Conservation (phyloP, 2,113 vertebrate species). For the Mobula hypostoma region DNA sequence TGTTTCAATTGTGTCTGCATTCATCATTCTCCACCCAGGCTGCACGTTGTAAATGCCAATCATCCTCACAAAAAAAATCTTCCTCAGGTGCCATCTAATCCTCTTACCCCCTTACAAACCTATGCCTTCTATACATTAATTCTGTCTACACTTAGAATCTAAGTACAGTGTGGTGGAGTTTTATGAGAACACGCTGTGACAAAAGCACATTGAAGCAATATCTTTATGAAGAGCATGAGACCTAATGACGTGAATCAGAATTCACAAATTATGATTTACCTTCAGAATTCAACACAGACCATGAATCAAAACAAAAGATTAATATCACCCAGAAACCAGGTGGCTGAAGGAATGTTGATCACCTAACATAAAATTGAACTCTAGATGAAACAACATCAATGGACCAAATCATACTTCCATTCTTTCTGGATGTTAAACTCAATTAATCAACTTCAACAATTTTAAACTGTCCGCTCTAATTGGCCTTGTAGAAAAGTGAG, state of each 20-base stretch:
- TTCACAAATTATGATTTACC: no score
- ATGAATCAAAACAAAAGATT: neutral
- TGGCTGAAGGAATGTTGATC: neutral
- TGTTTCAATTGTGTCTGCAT: no score
- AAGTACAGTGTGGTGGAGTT: neutral
- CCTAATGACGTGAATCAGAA: neutral
- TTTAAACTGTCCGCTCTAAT: neutral
- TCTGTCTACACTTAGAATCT: no score
- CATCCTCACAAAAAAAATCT: no score
- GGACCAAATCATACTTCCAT: neutral
- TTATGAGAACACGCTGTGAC: neutral
- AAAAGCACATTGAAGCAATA: neutral
- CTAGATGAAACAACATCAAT: neutral
- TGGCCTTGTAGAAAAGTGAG: neutral
- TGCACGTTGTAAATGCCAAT: no score
- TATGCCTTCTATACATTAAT: no score
- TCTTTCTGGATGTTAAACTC: neutral
- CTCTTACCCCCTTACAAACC: no score
- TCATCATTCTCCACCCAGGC: no score
- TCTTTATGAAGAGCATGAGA: neutral
- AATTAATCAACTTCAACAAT: neutral
- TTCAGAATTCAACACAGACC: neutral
- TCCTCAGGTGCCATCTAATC: no score
- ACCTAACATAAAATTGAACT: neutral
- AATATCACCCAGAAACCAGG: neutral